Evolutionary conservation across 1,140 invertebrate genomes (phyloP), one percentile per base, ranked within the genome.

Genomic region (Dendrolimus kikuchii): DNA sequence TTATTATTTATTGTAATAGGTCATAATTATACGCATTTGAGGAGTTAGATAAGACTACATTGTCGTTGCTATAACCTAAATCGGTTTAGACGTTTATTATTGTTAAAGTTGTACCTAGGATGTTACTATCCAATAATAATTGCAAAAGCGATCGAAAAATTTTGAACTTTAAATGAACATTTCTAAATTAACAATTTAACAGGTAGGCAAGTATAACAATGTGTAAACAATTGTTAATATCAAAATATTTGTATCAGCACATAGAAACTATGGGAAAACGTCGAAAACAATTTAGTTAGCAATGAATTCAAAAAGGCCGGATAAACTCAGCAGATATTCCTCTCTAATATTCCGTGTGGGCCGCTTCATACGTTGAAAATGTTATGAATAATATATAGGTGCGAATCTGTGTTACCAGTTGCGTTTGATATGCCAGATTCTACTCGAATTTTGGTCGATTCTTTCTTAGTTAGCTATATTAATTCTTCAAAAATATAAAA

Each of bases 281-380:
- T 74, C 69, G 59, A 68, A 76, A 74, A 80, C 71, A 76, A 82
- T 81, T 82, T 75, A 74, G 73, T 77, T 80, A 80, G 66, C 71
- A 60, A 66, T 75, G 70, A 73, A 77, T 76, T 76, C 67, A 71
- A 75, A 75, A 77, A 80, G 65, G 60, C 67, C 53, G 68, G 68
- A 72, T 72, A 70, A 78, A 75, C 68, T 70, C 55, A 55, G 70
- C 53, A 72, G 64, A 69, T 72, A 68, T 62, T 66, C 66, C 53
- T 70, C 71, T 77, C 81, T 80, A 82, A 82, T 82, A 85, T 85
- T 82, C 81, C 74, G 77, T 85, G 62, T 82, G 77, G 73, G 62
- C 60, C 66, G 74, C 51, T 63, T 55, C 64, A 68, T 57, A 53
- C 67, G 76, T 65, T 81, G 78, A 82, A 80, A 82, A 78, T 77